Percentiles rank a stretch among this genome's conserved stretches.
These are phyloP conservation scores for Toxotes jaculatrix DNA, from an alignment of 2,113 vertebrate genomes.

Conservation along the genomic window DNA sequence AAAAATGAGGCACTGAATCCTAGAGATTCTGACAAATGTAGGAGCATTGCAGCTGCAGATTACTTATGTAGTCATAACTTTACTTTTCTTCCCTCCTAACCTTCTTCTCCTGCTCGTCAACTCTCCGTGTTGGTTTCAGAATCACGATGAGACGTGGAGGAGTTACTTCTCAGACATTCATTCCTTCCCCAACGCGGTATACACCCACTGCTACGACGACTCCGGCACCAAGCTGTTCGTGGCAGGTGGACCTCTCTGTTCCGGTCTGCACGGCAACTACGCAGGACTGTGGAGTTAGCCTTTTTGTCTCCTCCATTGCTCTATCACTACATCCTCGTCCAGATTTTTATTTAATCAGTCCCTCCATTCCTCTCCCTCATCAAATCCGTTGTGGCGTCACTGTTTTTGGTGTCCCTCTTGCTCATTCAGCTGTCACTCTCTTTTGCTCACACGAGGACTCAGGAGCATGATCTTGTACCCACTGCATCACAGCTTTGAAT, in stretches of 20 bases:
- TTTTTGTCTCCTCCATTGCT: conserved; percentile 25
- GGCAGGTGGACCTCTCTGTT: conserved; percentile 96
- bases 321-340: conserved; percentile 39
- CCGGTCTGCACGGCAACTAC: conserved; percentile 98
- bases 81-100: not conserved
- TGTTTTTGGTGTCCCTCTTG: conserved; percentile 39
- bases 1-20: not conserved
- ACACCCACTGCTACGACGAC: conserved; percentile 98
- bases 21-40: not conserved
- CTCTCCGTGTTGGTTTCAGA: conserved; percentile 81
- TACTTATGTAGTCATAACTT: not conserved
- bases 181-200: conserved; percentile 98
- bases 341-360: conserved; percentile 44
- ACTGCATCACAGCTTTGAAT: conserved; percentile 56
- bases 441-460: conserved; percentile 73
- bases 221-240: conserved; percentile 98
- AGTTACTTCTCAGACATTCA: conserved; percentile 98
- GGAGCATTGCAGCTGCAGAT: not conserved
- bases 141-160: conserved; percentile 98
- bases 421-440: conserved; percentile 29
- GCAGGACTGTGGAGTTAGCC: conserved; percentile 97
- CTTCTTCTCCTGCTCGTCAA: not conserved
- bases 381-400: conserved; percentile 7
- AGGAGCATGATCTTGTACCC: conserved; percentile 71
- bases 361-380: conserved; percentile 41